These are phyloP conservation scores for Loriculus beryllinus DNA, from an alignment of 2,797 vertebrate species.

Conservation along the genomic window DNA sequence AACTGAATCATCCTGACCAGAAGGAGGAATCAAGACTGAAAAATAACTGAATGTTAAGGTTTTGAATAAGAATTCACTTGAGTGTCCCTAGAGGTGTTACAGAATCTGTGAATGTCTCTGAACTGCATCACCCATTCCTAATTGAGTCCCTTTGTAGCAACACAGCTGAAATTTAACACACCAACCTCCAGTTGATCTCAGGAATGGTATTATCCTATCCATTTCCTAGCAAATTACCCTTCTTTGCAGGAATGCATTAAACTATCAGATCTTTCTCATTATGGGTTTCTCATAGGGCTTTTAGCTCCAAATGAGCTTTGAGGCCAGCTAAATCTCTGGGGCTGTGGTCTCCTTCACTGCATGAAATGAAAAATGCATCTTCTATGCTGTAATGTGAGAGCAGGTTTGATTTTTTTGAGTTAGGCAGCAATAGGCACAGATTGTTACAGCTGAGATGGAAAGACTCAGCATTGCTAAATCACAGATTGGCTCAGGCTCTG, in stretches of 20 bases:
- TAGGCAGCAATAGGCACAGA: neutral
- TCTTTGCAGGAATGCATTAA: constrained; percentile 47
- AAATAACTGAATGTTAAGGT: neutral
- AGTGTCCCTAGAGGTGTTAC: neutral
- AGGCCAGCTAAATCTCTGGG: constrained; percentile 19
- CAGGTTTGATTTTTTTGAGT: neutral
- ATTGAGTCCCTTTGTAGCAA: neutral
- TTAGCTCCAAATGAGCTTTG: constrained; percentile 52
- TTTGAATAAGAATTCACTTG: neutral
- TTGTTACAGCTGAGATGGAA: neutral
- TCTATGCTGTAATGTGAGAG: neutral
- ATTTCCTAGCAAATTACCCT: constrained; percentile 24
- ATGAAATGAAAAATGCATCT: neutral
- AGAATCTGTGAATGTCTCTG: neutral
- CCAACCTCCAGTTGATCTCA: neutral
- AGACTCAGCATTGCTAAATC: neutral
- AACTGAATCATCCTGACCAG: neutral
- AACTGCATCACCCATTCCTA: neutral
- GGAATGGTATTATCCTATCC: constrained; percentile 17
- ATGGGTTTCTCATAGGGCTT: constrained; percentile 39
- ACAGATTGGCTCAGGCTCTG: neutral
- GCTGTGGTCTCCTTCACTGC: neutral
- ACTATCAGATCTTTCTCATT: constrained; percentile 25
- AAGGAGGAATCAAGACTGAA: neutral
- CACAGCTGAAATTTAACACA: neutral